phyloP scores from a whole-genome alignment of 1,140 invertebrate genomes.

The Medauroidea extradentata region DNA sequence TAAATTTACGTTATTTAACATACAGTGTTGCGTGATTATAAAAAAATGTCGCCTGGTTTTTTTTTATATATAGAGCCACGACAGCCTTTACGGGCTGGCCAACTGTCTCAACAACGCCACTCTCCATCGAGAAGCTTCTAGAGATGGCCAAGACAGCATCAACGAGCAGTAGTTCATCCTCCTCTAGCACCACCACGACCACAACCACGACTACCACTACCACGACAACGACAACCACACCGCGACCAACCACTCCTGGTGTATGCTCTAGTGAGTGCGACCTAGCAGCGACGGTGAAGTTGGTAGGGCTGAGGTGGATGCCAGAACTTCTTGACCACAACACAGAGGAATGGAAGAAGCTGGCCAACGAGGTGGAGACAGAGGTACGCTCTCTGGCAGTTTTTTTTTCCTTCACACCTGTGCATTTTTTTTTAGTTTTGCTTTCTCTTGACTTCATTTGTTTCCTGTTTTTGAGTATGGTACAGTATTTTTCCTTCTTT shows the following conservation, averaged over 20 bases:
- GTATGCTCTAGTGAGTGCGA: conserved; percentile 73
- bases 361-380: conserved; percentile 72
- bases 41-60: no score
- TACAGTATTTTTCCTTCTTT: no score
- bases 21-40: no score
- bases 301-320: conserved; percentile 75
- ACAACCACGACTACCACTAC: conserved; percentile 66
- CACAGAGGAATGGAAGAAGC: conserved; percentile 76
- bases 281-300: conserved; percentile 75
- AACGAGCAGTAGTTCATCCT: conserved; percentile 36
- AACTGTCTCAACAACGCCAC: conserved; percentile 74
- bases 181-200: conserved; percentile 44
- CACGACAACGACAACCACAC: conserved; percentile 68
- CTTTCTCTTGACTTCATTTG: no score
- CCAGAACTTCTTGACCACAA: conserved; percentile 81
- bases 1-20: no score
- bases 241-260: conserved; percentile 72
- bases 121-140: conserved; percentile 74
- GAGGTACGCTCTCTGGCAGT: conserved; percentile 61
- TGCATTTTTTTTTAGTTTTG: no score
- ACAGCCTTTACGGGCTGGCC: conserved; percentile 89
- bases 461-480: no score
- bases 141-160: conserved; percentile 61
- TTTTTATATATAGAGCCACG: conserved; percentile 57
- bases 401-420: no score